Base-by-base conservation (phyloP, 2,888 invertebrate species). In the Lithosia quadra region DNA sequence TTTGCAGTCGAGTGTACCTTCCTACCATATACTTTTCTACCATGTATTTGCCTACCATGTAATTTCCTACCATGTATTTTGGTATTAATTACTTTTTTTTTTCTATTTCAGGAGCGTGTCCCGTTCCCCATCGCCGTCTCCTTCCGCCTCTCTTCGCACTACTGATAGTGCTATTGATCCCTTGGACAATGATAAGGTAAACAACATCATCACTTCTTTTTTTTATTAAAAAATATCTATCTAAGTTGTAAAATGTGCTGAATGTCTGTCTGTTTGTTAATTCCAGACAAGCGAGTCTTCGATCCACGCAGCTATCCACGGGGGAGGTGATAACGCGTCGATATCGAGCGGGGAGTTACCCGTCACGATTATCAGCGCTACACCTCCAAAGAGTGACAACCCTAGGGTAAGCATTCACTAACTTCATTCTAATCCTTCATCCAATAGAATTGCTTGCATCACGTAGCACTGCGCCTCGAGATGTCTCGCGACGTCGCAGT, bases 61-160 rank as follows among this genome's bases (percentile, higher is more conserved):
- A 28, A 43, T n/a, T 58, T 33, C 11, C 28, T 34, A 15, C 0
- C 15, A 33, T n/a, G 9, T 15, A n/a, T n/a, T n/a, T n/a, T n/a
- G n/a, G n/a, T n/a, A n/a, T 49, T 34, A 15, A 33, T 22, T 24
- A 15, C 1, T 36, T 22, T 43, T 9, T 22, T n/a, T 22, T 53
- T 24, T 60, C n/a, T 59, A 75, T 94, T 90, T 43, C 91, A 90
- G 95, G 91, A 92, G 95, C 88, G 84, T 91, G n/a, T 95, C 95
- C n/a, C 89, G 95, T 0, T 95, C 95, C 1, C 95, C 95, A 1
- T 95, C 95, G 10, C 95, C 95, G 0, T 93, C 93, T 0, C 95
- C 95, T 3, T 95, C 95, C 1, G 93, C 92, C 2, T 92, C 94
- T 3, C 88, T 91, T 0, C 88, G 94, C 1, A 87, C 84, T 75